Evolutionary conservation across 1,140 invertebrate species (phyloP).

Genomic region (Bradynema listronoti): DNA sequence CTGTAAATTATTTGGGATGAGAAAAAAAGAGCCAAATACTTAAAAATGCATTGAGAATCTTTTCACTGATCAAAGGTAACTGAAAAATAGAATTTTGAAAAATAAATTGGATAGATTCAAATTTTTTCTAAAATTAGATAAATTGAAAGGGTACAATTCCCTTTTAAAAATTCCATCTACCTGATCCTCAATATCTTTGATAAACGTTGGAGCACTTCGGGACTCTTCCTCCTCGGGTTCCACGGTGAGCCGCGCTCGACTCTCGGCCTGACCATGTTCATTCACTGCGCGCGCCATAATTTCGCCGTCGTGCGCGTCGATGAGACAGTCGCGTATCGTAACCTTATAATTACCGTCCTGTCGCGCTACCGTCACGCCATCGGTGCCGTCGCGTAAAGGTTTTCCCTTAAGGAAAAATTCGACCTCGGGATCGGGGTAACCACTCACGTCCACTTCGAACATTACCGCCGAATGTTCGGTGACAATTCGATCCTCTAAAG

Average conservation of each 20-base stretch:
- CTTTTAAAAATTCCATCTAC: constrained; percentile 12
- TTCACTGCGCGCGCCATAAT: constrained; percentile 46
- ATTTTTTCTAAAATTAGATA: no score
- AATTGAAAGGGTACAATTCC: no score
- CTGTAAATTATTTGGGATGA: constrained; percentile 23
- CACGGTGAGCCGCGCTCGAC: constrained; percentile 49
- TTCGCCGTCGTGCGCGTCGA: constrained; percentile 53
- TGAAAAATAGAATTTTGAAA: no score
- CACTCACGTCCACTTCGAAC: constrained; percentile 56
- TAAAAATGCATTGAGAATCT: neutral
- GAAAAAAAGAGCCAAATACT: neutral
- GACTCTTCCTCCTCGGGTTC: constrained; percentile 52
- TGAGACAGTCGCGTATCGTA: constrained; percentile 36
- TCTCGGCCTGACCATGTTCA: constrained; percentile 50
- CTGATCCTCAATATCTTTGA: constrained; percentile 58
- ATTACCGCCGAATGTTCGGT: constrained; percentile 44
- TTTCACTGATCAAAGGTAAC: no score
- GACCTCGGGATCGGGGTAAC: constrained; percentile 52
- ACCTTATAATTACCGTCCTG: constrained; percentile 48
- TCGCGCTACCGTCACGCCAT: constrained; percentile 50
- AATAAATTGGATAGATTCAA: no score
- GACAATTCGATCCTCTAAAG: constrained; percentile 50
- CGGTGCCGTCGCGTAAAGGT: constrained; percentile 35
- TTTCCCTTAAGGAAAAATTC: constrained; percentile 40
- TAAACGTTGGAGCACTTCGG: constrained; percentile 51